These are phyloP conservation scores for Euzetes globulus DNA, from an alignment of 2,888 invertebrate species.

Conservation along the genomic window DNA sequence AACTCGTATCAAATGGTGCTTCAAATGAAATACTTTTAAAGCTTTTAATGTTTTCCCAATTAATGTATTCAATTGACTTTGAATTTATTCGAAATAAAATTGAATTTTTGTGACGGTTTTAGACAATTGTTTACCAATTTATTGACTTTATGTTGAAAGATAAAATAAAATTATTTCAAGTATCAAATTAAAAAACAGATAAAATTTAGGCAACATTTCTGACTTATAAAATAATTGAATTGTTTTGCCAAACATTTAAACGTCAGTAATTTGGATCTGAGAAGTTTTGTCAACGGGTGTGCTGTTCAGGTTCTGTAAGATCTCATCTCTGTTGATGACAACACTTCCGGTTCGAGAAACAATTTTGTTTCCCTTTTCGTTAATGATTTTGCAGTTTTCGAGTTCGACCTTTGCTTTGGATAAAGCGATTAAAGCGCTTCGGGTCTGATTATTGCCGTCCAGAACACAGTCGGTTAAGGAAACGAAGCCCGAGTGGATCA, in stretches of 20 bases:
- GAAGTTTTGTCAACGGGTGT: too few relatives aligned
- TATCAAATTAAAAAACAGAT: background rate
- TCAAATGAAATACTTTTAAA: background rate
- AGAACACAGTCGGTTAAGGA: slow-evolving; percentile 37
- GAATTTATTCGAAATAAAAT: slow-evolving; percentile 23
- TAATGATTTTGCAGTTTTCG: slow-evolving; percentile 7
- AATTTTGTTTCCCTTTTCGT: slow-evolving; percentile 4
- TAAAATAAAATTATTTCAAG: background rate
- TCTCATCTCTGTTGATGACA: slow-evolving; percentile 4
- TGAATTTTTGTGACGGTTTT: slow-evolving; percentile 6
- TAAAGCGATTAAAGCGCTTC: slow-evolving; percentile 8
- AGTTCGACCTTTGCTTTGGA: slow-evolving; percentile 29
- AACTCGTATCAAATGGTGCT: slow-evolving; percentile 12
- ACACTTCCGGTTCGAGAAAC: slow-evolving; percentile 3
- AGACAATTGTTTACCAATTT: background rate
- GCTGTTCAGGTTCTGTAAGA: too few relatives aligned
- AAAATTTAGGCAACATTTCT: background rate
- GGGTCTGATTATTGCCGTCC: slow-evolving; percentile 30
- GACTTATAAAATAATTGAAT: background rate
- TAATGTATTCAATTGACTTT: slow-evolving; percentile 17
- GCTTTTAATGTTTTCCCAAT: background rate
- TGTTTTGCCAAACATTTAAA: background rate
- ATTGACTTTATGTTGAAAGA: background rate
- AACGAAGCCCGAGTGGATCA: slow-evolving; percentile 39
- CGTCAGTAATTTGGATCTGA: background rate